Percentiles rank a stretch among this genome's conserved stretches.
These are phyloP conservation scores for Nephrotoma appendiculata DNA, from an alignment of 2,888 invertebrate species.

Conservation along the genomic window DNA sequence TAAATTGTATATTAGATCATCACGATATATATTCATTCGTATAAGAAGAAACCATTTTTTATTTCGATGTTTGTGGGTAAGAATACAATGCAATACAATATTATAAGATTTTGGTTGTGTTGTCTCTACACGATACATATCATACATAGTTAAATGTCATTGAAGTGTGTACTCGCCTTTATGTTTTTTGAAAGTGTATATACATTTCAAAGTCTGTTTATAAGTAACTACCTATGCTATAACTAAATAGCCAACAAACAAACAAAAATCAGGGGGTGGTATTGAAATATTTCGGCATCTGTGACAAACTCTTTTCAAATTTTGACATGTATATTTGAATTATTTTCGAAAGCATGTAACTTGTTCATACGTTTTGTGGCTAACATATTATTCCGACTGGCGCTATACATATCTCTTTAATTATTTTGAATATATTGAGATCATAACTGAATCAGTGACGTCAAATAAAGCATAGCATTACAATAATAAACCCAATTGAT, in stretches of 20 bases:
- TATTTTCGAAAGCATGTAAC: not conserved
- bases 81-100: no score
- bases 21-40: not conserved
- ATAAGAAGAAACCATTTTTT: not conserved
- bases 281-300: not conserved
- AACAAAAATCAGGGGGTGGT: not conserved
- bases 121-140: no score
- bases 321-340: not conserved
- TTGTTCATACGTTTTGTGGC: not conserved
- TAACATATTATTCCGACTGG: not conserved
- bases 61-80: no score
- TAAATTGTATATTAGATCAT: not conserved
- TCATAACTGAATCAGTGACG: not conserved
- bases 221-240: not conserved
- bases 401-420: not conserved
- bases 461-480: not conserved
- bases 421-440: not conserved
- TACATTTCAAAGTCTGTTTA: not conserved
- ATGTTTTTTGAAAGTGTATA: not conserved
- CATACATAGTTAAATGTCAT: not conserved
- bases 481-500: not conserved
- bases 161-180: not conserved
- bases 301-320: not conserved
- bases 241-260: no score
- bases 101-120: not conserved